Conservation (phyloP, 2,888 invertebrate genomes). For the Drosophila ezoana region DNA sequence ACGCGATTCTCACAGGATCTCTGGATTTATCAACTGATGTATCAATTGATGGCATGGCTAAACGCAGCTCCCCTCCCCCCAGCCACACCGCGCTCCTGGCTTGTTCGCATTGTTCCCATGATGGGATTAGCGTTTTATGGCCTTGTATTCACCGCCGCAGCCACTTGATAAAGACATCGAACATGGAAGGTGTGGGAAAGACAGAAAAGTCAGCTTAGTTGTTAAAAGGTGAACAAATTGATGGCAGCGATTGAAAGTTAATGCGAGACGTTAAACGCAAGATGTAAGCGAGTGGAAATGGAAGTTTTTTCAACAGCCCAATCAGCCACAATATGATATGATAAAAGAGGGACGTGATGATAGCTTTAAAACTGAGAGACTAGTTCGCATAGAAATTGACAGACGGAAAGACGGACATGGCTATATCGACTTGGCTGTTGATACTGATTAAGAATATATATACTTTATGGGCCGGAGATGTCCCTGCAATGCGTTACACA, state of each 20-base stretch:
- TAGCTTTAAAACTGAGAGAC: no score
- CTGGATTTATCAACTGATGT: slow-evolving; percentile 70
- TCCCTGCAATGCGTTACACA: no score
- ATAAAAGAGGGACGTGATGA: no score
- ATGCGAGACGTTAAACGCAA: neutral
- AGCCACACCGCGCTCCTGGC: slow-evolving; percentile 19
- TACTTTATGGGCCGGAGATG: no score
- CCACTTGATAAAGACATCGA: slow-evolving; percentile 78
- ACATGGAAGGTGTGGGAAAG: slow-evolving; percentile 4
- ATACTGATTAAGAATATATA: no score
- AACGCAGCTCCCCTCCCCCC: slow-evolving; percentile 42
- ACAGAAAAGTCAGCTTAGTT: slow-evolving; percentile 20
- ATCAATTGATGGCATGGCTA: slow-evolving; percentile 75
- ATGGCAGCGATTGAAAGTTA: neutral
- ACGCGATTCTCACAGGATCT: slow-evolving; percentile 74
- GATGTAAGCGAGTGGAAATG: no score
- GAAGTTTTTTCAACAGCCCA: neutral
- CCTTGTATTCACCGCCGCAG: slow-evolving; percentile 63
- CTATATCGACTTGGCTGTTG: no score
- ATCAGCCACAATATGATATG: neutral
- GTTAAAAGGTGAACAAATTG: slow-evolving; percentile 16
- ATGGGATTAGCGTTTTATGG: slow-evolving; percentile 80
- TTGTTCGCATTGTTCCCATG: slow-evolving; percentile 76
- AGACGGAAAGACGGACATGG: no score
- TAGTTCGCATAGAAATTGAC: no score